Conservation (phyloP, 2,113 vertebrate genomes). For the Chitala chitala region DNA sequence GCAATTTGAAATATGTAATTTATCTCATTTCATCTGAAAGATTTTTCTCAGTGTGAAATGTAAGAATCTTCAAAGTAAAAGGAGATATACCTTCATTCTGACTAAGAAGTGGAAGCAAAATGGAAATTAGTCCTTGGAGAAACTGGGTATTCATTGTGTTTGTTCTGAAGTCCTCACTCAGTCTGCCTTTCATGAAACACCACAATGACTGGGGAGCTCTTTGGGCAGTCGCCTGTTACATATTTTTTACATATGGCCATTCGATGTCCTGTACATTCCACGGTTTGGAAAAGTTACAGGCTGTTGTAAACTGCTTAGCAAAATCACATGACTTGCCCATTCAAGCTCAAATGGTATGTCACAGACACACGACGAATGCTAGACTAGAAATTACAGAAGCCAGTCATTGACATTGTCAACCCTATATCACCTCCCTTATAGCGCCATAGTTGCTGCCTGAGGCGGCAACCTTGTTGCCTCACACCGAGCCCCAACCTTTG, state of each 20-base stretch:
- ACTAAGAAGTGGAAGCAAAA: constrained; percentile 50
- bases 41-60: neutral
- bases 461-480: too few relatives aligned
- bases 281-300: constrained; percentile 42
- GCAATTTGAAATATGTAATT: too few relatives aligned
- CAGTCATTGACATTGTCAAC: too few relatives aligned
- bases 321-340: constrained; percentile 39
- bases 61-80: neutral
- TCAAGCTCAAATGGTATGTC: constrained; percentile 51
- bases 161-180: neutral
- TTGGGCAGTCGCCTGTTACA: constrained; percentile 41
- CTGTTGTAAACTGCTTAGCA: constrained; percentile 45
- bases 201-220: constrained; percentile 35
- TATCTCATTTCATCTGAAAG: too few relatives aligned
- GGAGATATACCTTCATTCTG: constrained; percentile 54
- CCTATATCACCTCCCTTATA: too few relatives aligned
- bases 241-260: constrained; percentile 46
- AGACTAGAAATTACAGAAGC: too few relatives aligned
- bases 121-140: constrained; percentile 50
- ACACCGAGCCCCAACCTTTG: too few relatives aligned
- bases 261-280: constrained; percentile 27
- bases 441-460: too few relatives aligned
- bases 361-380: constrained; percentile 52
- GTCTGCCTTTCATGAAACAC: constrained; percentile 15
- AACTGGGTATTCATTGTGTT: constrained; percentile 49